These are phyloP conservation scores for Orbicella faveolata DNA, from an alignment of 64 coral and sea anemone species.

Conservation along the genomic window DNA sequence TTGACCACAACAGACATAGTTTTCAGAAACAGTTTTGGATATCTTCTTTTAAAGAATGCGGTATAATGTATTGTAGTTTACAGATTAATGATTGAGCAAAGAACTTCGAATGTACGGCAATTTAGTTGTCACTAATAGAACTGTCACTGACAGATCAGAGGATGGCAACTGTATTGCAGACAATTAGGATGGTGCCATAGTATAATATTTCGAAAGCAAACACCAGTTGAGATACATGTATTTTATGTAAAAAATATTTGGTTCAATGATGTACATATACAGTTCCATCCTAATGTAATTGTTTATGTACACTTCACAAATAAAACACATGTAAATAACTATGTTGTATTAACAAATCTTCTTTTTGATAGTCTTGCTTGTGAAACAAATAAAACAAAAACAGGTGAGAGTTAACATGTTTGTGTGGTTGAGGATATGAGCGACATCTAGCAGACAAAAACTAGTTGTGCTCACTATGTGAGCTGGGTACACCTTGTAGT, in stretches of 20 bases:
- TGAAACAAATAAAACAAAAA: too few relatives aligned
- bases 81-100: too few relatives aligned
- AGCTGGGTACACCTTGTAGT: constrained; percentile 2
- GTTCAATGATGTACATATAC: background rate
- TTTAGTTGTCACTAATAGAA: too few relatives aligned
- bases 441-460: background rate
- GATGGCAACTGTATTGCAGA: too few relatives aligned
- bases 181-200: background rate
- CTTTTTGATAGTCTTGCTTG: background rate
- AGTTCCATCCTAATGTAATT: background rate
- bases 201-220: background rate
- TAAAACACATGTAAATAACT: background rate
- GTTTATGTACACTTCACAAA: background rate
- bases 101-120: too few relatives aligned
- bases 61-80: too few relatives aligned
- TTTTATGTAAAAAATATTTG: background rate
- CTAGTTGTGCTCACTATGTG: constrained; percentile 5
- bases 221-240: background rate
- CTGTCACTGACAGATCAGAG: too few relatives aligned
- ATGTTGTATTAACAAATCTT: background rate
- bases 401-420: too few relatives aligned
- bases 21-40: too few relatives aligned
- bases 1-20: too few relatives aligned
- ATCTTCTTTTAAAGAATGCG: too few relatives aligned
- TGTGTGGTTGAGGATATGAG: too few relatives aligned